These are phyloP conservation scores for Synanthedon myopaeformis DNA, from an alignment of 2,888 invertebrate species.

Conservation along the genomic window DNA sequence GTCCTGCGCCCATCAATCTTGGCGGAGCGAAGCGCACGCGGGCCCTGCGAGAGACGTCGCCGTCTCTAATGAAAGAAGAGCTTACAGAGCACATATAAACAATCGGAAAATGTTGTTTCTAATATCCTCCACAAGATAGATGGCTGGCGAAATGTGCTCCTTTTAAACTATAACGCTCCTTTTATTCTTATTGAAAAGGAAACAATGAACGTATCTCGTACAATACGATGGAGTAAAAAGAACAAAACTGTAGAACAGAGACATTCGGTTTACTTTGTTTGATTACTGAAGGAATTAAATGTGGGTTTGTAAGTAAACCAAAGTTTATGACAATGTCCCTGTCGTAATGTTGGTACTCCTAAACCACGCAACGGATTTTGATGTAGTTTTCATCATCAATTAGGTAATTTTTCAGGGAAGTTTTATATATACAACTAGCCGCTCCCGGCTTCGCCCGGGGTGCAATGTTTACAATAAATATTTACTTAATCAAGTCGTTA, in stretches of 20 bases:
- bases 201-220: neutral
- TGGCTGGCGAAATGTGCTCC: slow-evolving; percentile 37
- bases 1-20: slow-evolving; percentile 64
- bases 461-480: too few relatives aligned
- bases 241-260: neutral
- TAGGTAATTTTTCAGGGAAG: too few relatives aligned
- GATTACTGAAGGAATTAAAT: neutral
- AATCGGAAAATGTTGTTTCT: slow-evolving; percentile 61
- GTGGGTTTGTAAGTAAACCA: too few relatives aligned
- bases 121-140: slow-evolving; percentile 56
- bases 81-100: slow-evolving; percentile 64
- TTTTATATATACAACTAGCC: too few relatives aligned
- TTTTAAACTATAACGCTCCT: slow-evolving; percentile 6
- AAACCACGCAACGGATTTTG: too few relatives aligned
- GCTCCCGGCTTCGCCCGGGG: too few relatives aligned
- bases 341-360: too few relatives aligned
- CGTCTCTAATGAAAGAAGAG: slow-evolving; percentile 66
- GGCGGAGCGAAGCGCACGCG: slow-evolving; percentile 18
- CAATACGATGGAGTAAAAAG: neutral
- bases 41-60: slow-evolving; percentile 52
- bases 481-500: too few relatives aligned
- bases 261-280: neutral
- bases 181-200: neutral
- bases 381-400: too few relatives aligned
- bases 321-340: too few relatives aligned